Evolutionary conservation across 2,797 vertebrate species (phyloP), one percentile per base, ranked within the genome.

Genomic region (Antennarius maculatus): DNA sequence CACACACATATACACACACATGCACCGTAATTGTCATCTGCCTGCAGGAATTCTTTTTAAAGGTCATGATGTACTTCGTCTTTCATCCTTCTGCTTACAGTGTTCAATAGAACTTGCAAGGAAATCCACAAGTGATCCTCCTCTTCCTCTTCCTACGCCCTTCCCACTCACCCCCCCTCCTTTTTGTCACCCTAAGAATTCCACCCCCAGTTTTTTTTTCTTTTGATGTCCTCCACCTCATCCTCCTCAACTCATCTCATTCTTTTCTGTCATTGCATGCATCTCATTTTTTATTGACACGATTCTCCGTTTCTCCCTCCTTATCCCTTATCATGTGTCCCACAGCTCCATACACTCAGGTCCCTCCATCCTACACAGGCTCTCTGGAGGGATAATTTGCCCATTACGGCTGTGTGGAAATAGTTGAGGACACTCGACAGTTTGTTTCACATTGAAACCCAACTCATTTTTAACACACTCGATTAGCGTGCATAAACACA

Each of bases 341-440:
- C 53, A 16, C 54, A 47, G 53, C 67, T 62, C 37, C 37, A 10
- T 34, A 34, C 31, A 34, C 31, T 34, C 31, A 8, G 7, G 7
- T 8, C 37, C 41, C 59, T 12, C 49, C 4, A 14, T 45, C 66
- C 45, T 55, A 69, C 66, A 77, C 47, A 16, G 66, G 59, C 61
- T 62, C 71, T 71, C 66, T 29, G 16, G 82, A 78, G 67, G 71
- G 78, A 82, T 85, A 63, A 85, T 82, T 88, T 81, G 70, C 76
- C 78, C 79, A 83, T 88, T 86, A 79, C 69, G 63, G 77, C 70
- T 47, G 39, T 34, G 59, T 79, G 63, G 76, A 74, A 69, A 72
- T 58, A 75, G 28, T 45, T 60, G 65, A 87, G 73, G 69, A 84
- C 74, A 66, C 82, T 82, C 27, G 7, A 74, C 62, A 60, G 58